Percentiles rank a stretch among this genome's conserved stretches.
Conservation (phyloP, 2,797 vertebrate genomes). For the Triplophysa yarkandensis region DNA sequence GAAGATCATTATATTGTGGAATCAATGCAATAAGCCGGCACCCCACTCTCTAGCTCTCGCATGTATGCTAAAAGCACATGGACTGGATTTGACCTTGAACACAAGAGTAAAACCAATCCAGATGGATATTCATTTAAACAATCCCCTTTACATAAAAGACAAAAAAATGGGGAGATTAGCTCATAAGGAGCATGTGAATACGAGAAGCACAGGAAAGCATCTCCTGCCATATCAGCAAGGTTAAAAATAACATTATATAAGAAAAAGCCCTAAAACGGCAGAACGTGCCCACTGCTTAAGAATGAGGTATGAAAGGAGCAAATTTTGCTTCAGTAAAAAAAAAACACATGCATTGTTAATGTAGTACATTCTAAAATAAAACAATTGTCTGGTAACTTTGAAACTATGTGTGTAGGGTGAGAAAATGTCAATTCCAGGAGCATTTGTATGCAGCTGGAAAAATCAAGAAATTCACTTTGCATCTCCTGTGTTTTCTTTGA, state of each 20-base stretch:
- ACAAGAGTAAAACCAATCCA: constrained; percentile 25
- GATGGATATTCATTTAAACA: background rate
- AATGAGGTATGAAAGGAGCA: constrained; percentile 47
- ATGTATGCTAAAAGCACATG: constrained; percentile 1
- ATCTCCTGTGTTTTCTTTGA: constrained; percentile 8
- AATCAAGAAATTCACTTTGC: constrained; percentile 1
- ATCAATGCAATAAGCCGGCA: background rate
- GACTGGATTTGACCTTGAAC: constrained; percentile 24
- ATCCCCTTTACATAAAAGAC: background rate
- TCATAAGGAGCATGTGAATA: constrained; percentile 43
- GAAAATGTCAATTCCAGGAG: background rate
- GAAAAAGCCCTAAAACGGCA: constrained; percentile 52
- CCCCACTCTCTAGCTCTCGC: background rate
- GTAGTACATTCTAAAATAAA: background rate
- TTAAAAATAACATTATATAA: constrained; percentile 60
- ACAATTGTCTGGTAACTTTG: background rate
- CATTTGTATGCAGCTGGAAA: constrained; percentile 3
- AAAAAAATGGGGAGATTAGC: constrained; percentile 34
- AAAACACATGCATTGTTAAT: constrained; percentile 31
- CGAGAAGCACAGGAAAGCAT: constrained; percentile 44
- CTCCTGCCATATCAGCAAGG: constrained; percentile 59
- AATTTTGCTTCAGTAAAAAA: constrained; percentile 45
- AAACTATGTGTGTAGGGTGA: background rate
- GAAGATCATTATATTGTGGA: background rate
- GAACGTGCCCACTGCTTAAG: constrained; percentile 50